Base-by-base conservation (phyloP, 2,888 invertebrate species). In the Allygus modestus region DNA sequence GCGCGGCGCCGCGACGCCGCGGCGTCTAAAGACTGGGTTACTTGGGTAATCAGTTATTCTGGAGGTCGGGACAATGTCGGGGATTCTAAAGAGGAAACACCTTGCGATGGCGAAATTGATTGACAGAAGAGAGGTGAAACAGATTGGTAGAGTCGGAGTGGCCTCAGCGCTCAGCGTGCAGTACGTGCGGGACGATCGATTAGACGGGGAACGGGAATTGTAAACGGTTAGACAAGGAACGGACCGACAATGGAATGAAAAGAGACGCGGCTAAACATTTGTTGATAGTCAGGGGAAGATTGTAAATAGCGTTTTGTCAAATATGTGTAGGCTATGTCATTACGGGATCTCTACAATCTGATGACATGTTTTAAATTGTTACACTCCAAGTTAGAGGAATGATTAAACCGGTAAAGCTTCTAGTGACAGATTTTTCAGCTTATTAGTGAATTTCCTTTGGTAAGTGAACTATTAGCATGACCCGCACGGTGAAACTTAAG, bases 81-180 rank as follows among this genome's bases (percentile, higher is more conserved):
- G 65, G 28, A 65, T 65, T 65, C 65, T 65, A 65, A 65, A 31
- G 65, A 65, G 65, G 65, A 65, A 65, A 65, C 65, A 2, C 65
- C 65, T 65, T 65, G 65, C 65, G 17, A 65, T 1, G 28, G 28
- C 65, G 28, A 65, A 65, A 65, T 65, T 71, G 77, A 77, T 43
- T 77, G 77, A 77, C 77, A 77, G 77, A 77, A 12, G 46, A 28
- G 77, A 28, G 51, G 51, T 26, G 77, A 46, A n/a, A 75, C 77
- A 1, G 77, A 51, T 51, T 23, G 77, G 41, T 28, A 41, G 69
- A 23, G 31, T 9, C 9, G 23, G 11, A 61, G 69, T 69, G 69
- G 69, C 69, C 69, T 69, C 73, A 11, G 26, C 65, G 41, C 69
- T 69, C 73, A 11, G 26, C 65, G 41, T 37, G 69, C 33, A 20